phyloP scores from a whole-genome alignment of 2,888 invertebrate genomes.

The Selenia dentaria region DNA sequence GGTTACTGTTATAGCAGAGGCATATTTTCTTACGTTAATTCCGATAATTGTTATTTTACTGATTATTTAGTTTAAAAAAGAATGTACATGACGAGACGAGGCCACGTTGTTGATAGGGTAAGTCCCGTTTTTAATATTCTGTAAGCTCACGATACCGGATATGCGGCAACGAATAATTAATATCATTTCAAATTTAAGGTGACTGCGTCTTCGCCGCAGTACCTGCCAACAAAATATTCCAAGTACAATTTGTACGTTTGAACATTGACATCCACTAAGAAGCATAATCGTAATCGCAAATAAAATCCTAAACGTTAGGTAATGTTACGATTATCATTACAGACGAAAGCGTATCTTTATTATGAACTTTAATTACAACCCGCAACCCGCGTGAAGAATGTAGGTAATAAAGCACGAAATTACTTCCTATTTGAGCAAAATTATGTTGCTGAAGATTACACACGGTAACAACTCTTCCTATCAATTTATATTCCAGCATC shows the following conservation, averaged over 20 bases:
- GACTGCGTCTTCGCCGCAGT: too few relatives aligned
- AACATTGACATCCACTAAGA: too few relatives aligned
- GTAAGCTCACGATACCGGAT: constrained; percentile 55
- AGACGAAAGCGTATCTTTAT: constrained; percentile 69
- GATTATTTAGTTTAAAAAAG: constrained; percentile 15
- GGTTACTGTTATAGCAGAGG: constrained; percentile 11
- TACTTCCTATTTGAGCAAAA: constrained; percentile 62
- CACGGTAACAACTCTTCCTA: constrained; percentile 19
- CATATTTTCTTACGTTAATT: too few relatives aligned
- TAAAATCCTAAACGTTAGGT: constrained; percentile 16
- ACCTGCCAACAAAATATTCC: too few relatives aligned
- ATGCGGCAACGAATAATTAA: constrained; percentile 48
- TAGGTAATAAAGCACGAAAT: constrained; percentile 71
- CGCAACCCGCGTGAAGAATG: constrained; percentile 66
- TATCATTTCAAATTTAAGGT: constrained; percentile 16
- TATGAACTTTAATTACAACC: constrained; percentile 64
- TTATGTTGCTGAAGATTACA: constrained; percentile 31
- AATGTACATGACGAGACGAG: constrained; percentile 25
- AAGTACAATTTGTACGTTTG: too few relatives aligned
- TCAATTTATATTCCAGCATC: constrained; percentile 16
- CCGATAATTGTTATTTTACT: too few relatives aligned
- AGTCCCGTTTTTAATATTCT: constrained; percentile 59
- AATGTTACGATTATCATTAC: constrained; percentile 43
- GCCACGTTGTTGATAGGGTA: constrained; percentile 33
- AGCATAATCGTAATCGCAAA: not conserved